These are phyloP conservation scores for Ericerus pela DNA, from an alignment of 1,140 invertebrate genomes.

Conservation along the genomic window DNA sequence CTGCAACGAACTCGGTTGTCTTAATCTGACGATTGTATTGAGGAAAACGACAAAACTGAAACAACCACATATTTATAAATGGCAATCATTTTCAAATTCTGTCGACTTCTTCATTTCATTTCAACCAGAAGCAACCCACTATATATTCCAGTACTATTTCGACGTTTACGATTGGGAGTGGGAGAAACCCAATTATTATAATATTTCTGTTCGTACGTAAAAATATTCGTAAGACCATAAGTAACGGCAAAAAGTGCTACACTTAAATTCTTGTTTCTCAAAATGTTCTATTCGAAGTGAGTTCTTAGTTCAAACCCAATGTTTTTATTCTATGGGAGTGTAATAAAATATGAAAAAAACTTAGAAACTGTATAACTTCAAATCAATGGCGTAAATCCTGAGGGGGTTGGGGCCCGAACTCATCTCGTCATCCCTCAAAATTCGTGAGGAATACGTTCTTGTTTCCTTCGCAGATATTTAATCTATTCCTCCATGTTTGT, in stretches of 20 bases:
- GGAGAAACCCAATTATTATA: neutral
- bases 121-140: neutral
- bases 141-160: conserved; percentile 1
- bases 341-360: no score
- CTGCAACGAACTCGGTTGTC: neutral
- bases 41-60: neutral
- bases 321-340: no score
- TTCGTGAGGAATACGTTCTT: no score
- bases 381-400: no score
- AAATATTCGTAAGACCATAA: neutral
- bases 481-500: no score
- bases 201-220: neutral
- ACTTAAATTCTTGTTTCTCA: neutral
- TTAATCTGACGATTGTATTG: neutral
- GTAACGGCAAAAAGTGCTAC: neutral
- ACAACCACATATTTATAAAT: neutral
- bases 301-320: neutral
- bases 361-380: no score
- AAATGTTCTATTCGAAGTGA: neutral
- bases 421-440: no score
- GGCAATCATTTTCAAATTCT: neutral
- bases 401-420: no score
- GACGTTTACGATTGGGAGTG: neutral
- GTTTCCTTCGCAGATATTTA: no score
- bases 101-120: neutral